phyloP scores from a whole-genome alignment of 2,888 invertebrate genomes.

The Drosophila suboccidentalis region DNA sequence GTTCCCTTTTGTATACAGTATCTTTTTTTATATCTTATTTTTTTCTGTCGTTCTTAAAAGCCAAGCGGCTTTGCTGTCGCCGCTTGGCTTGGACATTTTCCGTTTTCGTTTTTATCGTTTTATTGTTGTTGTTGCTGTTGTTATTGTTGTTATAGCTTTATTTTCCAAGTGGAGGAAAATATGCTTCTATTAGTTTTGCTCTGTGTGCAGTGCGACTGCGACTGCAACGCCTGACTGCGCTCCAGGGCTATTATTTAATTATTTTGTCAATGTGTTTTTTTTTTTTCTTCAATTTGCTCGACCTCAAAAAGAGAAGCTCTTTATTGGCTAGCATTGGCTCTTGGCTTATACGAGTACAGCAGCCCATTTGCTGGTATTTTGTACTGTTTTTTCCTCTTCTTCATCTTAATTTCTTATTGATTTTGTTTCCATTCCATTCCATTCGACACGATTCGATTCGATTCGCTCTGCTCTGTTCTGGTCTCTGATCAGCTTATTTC shows the following conservation, averaged over 20 bases:
- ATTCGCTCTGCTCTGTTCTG: constrained; percentile 12
- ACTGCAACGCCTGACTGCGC: constrained; percentile 67
- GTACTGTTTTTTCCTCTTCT: constrained; percentile 16
- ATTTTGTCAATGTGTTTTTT: constrained; percentile 72
- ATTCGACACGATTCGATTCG: constrained; percentile 21
- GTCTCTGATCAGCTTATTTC: constrained; percentile 35
- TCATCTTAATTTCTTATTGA: constrained; percentile 34
- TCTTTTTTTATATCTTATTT: constrained; percentile 10
- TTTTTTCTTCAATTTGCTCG: constrained; percentile 27
- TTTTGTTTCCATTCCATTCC: constrained; percentile 37
- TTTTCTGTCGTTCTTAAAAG: constrained; percentile 49
- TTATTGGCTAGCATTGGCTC: constrained; percentile 18
- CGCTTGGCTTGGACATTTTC: constrained; percentile 38
- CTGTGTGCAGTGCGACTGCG: constrained; percentile 27
- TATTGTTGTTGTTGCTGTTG: constrained; percentile 12
- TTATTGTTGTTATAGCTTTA: constrained; percentile 15
- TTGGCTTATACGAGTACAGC: constrained; percentile 25
- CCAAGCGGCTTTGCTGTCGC: constrained; percentile 58
- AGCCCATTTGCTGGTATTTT: constrained; percentile 25
- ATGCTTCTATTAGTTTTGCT: constrained; percentile 61
- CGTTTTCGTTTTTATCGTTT: constrained; percentile 14
- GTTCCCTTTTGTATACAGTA: constrained; percentile 32
- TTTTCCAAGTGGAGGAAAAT: constrained; percentile 50
- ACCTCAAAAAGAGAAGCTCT: constrained; percentile 40
- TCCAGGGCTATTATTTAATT: constrained; percentile 75